These are phyloP conservation scores for Limnephilus marmoratus DNA, from an alignment of 2,888 invertebrate species.

Conservation along the genomic window DNA sequence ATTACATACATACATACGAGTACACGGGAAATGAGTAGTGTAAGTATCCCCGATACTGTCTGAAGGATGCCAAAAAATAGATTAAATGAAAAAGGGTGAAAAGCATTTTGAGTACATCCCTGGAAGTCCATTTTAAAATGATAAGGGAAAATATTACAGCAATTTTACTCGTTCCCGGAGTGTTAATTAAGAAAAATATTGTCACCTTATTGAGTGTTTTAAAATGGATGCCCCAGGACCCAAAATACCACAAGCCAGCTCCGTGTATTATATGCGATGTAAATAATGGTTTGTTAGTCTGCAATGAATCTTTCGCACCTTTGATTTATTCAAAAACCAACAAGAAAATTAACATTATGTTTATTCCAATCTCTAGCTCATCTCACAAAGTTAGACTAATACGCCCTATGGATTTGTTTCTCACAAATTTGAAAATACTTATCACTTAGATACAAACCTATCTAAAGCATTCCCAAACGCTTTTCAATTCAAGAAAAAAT, in stretches of 20 bases:
- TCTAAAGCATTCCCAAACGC: conserved; percentile 12
- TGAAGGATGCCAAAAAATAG: too few species aligned
- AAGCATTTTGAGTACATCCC: neutral
- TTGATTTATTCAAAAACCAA: neutral
- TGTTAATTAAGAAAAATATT: neutral
- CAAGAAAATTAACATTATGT: neutral
- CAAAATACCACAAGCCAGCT: neutral
- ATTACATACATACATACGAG: neutral
- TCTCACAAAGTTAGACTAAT: neutral
- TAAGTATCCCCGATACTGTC: too few species aligned
- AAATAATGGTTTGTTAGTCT: neutral
- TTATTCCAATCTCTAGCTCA: neutral
- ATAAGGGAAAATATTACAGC: neutral
- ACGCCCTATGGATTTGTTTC: neutral
- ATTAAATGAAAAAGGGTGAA: neutral
- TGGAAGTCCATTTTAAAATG: neutral
- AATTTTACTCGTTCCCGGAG: neutral
- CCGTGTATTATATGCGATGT: neutral
- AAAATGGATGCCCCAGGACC: neutral
- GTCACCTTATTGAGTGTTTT: neutral
- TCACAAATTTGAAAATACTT: conserved; percentile 34
- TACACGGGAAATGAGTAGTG: neutral
- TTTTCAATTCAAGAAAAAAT: conserved; percentile 9
- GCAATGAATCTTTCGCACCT: neutral
- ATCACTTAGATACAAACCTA: conserved; percentile 31